Base-by-base conservation (phyloP, 2,888 invertebrate genomes). In the Meganola albula region DNA sequence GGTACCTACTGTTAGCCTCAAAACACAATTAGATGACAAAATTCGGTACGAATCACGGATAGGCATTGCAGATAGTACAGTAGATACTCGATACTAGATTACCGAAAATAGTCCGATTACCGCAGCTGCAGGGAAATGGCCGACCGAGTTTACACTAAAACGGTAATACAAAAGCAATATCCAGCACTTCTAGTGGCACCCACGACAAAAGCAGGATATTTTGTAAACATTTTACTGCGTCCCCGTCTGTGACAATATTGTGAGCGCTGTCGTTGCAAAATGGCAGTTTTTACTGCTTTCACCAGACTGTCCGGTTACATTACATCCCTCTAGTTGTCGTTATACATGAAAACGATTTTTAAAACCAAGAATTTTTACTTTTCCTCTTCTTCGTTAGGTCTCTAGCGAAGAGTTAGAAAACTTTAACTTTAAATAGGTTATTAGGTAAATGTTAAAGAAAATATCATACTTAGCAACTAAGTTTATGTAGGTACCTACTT, bases 181-280 rank as follows among this genome's bases (percentile, higher is more conserved):
- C 70, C 51, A 63, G 66, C 63, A 66, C 60, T 67, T 62, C 52
- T 58, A 65, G 62, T 53, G 61, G 60, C 60, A 59, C 62, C 64
- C 66, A 63, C 68, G 70, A 74, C 71, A 69, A 70, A 74, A 75
- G 74, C 67, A 64, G 70, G 69, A 76, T 72, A 77, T 80, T 80
- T 80, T 78, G 82, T 79, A 76, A 78, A 74, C 80, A 79, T 83
- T 83, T 83, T 83, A 83, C 74, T 78, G 68, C 78, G 74, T 56
- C 72, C 71, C 82, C 66, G 79, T 63, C 79, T 82, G 83, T 71
- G 76, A 71, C 79, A 71, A 68, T 78, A 79, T 79, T 80, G 78
- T 75, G 75, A 72, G 63, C 69, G 74, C 71, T 73, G 70, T 68
- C 69, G 72, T 58, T 66, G 73, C 76, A 77, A 74, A 74, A 80